Evolutionary conservation across 1,140 invertebrate species (phyloP), one percentile per base, ranked within the genome.

Genomic region (Sycophila sp.): DNA sequence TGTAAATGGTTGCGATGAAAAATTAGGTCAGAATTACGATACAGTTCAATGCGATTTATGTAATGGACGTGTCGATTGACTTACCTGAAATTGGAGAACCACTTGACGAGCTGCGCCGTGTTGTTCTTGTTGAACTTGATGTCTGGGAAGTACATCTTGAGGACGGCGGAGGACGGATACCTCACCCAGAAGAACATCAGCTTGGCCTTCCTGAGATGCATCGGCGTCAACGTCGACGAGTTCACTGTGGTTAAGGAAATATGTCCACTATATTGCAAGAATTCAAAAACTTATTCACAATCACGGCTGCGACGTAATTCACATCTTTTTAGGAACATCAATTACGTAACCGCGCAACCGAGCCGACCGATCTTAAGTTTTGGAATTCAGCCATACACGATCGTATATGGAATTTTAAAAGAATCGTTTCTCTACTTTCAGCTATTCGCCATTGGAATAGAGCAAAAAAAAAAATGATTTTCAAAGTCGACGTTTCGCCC

Each of bases 41-140:
- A 51, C 6, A 51, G 47, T 15, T 28, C 7, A 10, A 51, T 15
- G 47, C 2, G 28, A 15, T 26, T 28, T 28, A n/a, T n/a, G n/a
- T n/a, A n/a, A n/a, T n/a, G n/a, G n/a, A n/a, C n/a, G n/a, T n/a
- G 2, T 5, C 0, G 24, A 38, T 10, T 10, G 17, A 91, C 94
- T 95, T 87, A 98, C 97, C 97, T 92, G 89, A 99, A 99, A 86
- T 99, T 99, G 82, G 97, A 99, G 92, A 99, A 99, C 98, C 98
- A 99, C 88, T 99, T 99, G 89, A 99, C 98, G 82, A 99, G 92
- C 89, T 99, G 98, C 78, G 98, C 98, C 72, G 98, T 99, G 89
- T 99, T 99, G 90, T 99, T 99, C 89, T 99, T 99, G 91, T 99
- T 99, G 91, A 99, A 99, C 86, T 97, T 98, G 87, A 99, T 99